phyloP scores from a whole-genome alignment of 2,888 invertebrate species.

The Cloeon dipterum region DNA sequence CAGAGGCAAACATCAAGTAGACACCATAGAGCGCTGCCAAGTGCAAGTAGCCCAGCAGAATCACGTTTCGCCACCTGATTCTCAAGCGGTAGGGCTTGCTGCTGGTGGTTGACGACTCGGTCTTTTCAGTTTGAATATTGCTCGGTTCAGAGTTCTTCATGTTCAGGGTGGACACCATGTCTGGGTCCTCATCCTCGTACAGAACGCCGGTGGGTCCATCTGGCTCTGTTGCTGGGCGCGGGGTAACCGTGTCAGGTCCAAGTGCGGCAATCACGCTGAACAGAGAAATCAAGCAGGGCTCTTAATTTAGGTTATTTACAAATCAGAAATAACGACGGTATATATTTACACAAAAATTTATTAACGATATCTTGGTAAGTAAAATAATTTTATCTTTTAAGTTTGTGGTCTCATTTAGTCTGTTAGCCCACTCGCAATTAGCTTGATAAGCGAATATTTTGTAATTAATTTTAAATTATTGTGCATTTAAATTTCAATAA shows the following conservation, averaged over 20 bases:
- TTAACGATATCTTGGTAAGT: too few species aligned
- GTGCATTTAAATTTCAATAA: too few species aligned
- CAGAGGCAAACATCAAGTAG: conserved; percentile 46
- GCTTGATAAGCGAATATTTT: too few species aligned
- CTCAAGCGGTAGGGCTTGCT: conserved; percentile 10
- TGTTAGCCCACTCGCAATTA: too few species aligned
- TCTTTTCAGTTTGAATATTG: not conserved
- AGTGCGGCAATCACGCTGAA: not conserved
- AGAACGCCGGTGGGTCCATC: conserved; percentile 20
- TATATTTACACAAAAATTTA: too few species aligned
- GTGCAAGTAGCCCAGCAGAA: conserved; percentile 55
- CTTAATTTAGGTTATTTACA: too few species aligned
- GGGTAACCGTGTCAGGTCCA: not conserved
- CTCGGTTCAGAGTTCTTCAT: not conserved
- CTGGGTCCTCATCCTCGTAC: conserved; percentile 15
- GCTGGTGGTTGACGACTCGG: not conserved
- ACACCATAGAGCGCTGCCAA: conserved; percentile 49
- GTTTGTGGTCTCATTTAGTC: too few species aligned
- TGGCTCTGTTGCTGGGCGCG: conserved; percentile 18
- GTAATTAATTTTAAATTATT: too few species aligned
- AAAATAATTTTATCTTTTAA: too few species aligned
- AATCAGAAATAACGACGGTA: too few species aligned
- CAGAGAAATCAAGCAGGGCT: too few species aligned
- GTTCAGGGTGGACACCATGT: not conserved
- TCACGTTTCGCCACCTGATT: conserved; percentile 64